These are phyloP conservation scores for Hydrolagus affinis DNA, from an alignment of 2,113 vertebrate species.

Conservation along the genomic window DNA sequence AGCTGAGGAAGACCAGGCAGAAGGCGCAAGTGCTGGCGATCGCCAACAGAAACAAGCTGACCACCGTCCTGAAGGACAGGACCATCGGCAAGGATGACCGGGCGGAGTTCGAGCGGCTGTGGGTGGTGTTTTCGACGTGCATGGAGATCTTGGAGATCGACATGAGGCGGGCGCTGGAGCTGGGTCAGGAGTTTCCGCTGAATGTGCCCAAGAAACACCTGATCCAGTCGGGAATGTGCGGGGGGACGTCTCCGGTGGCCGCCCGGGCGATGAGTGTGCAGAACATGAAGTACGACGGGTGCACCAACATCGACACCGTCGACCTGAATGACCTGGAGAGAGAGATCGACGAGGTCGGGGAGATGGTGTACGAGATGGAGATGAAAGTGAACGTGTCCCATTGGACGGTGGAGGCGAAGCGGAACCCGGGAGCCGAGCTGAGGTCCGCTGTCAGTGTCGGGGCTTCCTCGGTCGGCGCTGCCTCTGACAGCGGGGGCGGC, in stretches of 20 bases:
- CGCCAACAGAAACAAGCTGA: constrained; percentile 73
- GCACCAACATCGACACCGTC: constrained; percentile 72
- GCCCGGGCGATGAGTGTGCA: constrained; percentile 82
- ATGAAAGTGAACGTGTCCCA: constrained; percentile 95
- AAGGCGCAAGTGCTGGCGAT: constrained; percentile 86
- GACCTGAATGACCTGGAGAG: constrained; percentile 76
- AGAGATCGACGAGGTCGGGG: constrained; percentile 78
- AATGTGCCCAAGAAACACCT: constrained; percentile 78
- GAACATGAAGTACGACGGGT: constrained; percentile 82
- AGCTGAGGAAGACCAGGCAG: constrained; percentile 79
- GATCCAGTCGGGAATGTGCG: constrained; percentile 86
- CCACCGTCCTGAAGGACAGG: constrained; percentile 73
- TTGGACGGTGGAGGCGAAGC: constrained; percentile 90
- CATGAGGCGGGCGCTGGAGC: constrained; percentile 81
- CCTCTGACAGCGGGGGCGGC: constrained; percentile 66
- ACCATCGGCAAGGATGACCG: constrained; percentile 72
- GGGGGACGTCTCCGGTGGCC: constrained; percentile 70
- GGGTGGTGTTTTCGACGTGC: constrained; percentile 92
- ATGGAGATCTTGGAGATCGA: constrained; percentile 91
- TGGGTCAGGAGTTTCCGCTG: constrained; percentile 82
- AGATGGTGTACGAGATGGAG: constrained; percentile 96
- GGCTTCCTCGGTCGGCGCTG: constrained; percentile 70
- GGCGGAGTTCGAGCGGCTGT: constrained; percentile 83
- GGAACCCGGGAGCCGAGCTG: constrained; percentile 81
- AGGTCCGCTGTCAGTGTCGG: constrained; percentile 70